Evolutionary conservation across 2,888 invertebrate species (phyloP).

Genomic region (Acanthoscelides obtectus): DNA sequence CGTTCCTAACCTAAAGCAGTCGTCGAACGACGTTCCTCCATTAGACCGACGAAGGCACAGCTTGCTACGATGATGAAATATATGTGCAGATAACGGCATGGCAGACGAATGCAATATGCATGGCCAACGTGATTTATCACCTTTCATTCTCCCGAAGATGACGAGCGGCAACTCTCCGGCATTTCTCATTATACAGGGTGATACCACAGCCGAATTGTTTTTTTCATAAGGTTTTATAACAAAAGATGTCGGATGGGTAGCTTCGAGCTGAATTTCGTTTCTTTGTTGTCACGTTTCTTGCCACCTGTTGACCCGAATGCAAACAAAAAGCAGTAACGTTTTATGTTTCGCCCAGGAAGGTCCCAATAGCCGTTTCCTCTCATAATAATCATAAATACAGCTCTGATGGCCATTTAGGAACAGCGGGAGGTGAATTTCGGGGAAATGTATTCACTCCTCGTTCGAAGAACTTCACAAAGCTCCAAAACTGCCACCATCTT

Average conservation of each 20-base stretch:
- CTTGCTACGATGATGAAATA: slow-evolving; percentile 12
- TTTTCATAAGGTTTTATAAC: too few species aligned
- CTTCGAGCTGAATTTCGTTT: too few species aligned
- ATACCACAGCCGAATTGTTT: too few species aligned
- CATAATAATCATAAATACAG: neutral
- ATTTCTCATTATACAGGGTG: neutral
- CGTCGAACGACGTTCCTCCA: slow-evolving; percentile 10
- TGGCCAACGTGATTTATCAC: slow-evolving; percentile 26
- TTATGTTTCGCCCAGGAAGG: neutral
- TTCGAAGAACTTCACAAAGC: neutral
- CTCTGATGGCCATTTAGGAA: neutral
- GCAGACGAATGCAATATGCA: slow-evolving; percentile 34
- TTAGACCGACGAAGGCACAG: slow-evolving; percentile 3
- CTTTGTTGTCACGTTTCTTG: too few species aligned
- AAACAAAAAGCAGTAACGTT: too few species aligned
- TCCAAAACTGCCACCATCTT: neutral
- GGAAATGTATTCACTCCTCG: neutral
- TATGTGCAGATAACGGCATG: slow-evolving; percentile 13
- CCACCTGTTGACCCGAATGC: too few species aligned
- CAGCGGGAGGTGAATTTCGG: neutral
- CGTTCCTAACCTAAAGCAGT: slow-evolving; percentile 11
- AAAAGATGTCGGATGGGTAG: too few species aligned
- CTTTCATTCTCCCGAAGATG: slow-evolving; percentile 10
- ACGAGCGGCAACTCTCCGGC: neutral
- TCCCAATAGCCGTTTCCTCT: neutral